Evolutionary conservation across 2,797 vertebrate species (phyloP).

Genomic region (Aeoliscus strigatus): DNA sequence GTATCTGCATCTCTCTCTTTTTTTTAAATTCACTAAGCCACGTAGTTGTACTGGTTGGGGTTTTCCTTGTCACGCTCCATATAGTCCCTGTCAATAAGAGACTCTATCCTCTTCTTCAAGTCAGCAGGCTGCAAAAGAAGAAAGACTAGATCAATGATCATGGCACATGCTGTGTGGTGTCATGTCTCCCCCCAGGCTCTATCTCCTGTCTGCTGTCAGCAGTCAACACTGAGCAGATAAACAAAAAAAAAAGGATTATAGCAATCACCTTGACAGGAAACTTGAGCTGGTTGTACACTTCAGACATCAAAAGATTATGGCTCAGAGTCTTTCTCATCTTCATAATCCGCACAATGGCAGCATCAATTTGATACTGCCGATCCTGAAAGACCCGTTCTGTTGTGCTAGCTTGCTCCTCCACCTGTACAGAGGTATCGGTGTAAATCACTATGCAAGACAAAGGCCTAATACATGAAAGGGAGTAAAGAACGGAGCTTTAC

Average conservation of each 20-base stretch:
- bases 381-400: constrained; percentile 93
- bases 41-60: constrained; percentile 93
- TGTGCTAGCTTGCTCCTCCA: constrained; percentile 91
- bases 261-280: constrained; percentile 87
- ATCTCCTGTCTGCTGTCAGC: too few species aligned
- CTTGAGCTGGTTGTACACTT: constrained; percentile 92
- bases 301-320: constrained; percentile 89
- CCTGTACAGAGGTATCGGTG: constrained; percentile 72
- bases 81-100: constrained; percentile 95
- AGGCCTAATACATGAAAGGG: too few species aligned
- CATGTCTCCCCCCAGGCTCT: too few species aligned
- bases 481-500: constrained; percentile 70
- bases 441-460: neutral
- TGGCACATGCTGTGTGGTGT: constrained; percentile 9
- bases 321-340: constrained; percentile 94
- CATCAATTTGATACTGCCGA: constrained; percentile 91
- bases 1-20: constrained; percentile 40
- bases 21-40: constrained; percentile 73
- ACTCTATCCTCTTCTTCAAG: constrained; percentile 94
- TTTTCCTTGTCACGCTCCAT: constrained; percentile 95
- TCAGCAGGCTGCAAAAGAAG: constrained; percentile 82
- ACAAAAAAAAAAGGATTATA: neutral
- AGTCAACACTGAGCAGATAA: neutral
- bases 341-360: constrained; percentile 92
- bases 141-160: constrained; percentile 8